These are phyloP conservation scores for Drosophila neoperkinsi DNA, from an alignment of 2,888 invertebrate genomes.

Conservation along the genomic window DNA sequence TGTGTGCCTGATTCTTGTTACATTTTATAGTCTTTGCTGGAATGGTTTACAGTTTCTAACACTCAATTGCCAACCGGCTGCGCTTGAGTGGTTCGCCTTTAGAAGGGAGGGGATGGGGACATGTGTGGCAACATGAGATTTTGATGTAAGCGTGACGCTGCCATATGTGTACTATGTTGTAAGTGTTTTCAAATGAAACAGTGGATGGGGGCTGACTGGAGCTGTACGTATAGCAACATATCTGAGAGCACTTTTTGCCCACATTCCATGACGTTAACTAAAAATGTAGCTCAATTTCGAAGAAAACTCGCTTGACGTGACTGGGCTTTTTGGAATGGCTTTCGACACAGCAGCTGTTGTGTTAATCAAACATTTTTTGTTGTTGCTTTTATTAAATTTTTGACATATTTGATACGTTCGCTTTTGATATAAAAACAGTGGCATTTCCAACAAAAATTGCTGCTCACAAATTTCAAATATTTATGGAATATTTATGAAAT, in stretches of 20 bases:
- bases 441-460: neutral
- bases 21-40: constrained; percentile 9
- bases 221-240: neutral
- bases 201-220: neutral
- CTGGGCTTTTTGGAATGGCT: constrained; percentile 13
- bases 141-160: constrained; percentile 57
- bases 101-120: neutral
- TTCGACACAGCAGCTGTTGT: constrained; percentile 26
- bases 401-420: constrained; percentile 13
- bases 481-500: neutral
- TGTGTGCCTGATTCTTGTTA: constrained; percentile 18
- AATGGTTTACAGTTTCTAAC: constrained; percentile 36
- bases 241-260: constrained; percentile 5
- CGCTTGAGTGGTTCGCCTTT: constrained; percentile 23
- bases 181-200: constrained; percentile 27
- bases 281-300: constrained; percentile 26
- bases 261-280: constrained; percentile 27
- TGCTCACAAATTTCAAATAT: neutral
- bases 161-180: constrained; percentile 53
- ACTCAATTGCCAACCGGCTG: constrained; percentile 45
- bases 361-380: constrained; percentile 16
- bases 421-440: neutral
- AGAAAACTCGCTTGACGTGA: constrained; percentile 23
- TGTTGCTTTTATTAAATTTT: constrained; percentile 16
- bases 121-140: constrained; percentile 59